Evolutionary conservation across 1,140 invertebrate species (phyloP).

Genomic region (Bombus difficillimus): DNA sequence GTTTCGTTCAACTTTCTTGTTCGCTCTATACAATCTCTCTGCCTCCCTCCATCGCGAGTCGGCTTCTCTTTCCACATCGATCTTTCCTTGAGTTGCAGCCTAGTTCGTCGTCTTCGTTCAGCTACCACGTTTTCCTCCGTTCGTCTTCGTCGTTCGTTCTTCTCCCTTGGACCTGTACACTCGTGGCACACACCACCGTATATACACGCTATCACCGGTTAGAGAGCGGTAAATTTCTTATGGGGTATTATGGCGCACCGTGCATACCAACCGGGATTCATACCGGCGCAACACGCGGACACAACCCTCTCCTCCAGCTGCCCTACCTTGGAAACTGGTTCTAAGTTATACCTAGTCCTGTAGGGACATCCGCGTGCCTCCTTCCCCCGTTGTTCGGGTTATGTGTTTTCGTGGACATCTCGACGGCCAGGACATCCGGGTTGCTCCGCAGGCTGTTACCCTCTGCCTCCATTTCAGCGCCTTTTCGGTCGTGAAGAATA

Average conservation of each 20-base stretch:
- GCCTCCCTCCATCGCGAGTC: not conserved
- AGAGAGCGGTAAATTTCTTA: slow-evolving; percentile 79
- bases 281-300: slow-evolving; percentile 73
- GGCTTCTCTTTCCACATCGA: slow-evolving; percentile 14
- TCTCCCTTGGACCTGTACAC: slow-evolving; percentile 1
- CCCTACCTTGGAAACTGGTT: slow-evolving; percentile 71
- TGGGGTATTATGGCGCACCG: slow-evolving; percentile 77
- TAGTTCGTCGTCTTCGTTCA: not conserved
- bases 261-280: slow-evolving; percentile 78
- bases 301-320: slow-evolving; percentile 52
- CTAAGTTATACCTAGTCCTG: slow-evolving; percentile 58
- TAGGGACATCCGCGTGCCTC: slow-evolving; percentile 38
- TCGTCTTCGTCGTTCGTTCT: slow-evolving; percentile 4
- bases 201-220: slow-evolving; percentile 70
- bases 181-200: slow-evolving; percentile 31
- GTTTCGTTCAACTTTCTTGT: slow-evolving; percentile 18
- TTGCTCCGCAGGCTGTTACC: not conserved
- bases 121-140: slow-evolving; percentile 16
- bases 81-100: slow-evolving; percentile 46
- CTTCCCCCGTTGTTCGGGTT: not conserved
- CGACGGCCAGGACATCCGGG: slow-evolving; percentile 16
- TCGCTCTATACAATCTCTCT: not conserved
- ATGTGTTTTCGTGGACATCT: slow-evolving; percentile 3
- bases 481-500: not conserved
- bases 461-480: not conserved